Base-by-base conservation (phyloP, 2,888 invertebrate genomes). In the Drosophila colorata region DNA sequence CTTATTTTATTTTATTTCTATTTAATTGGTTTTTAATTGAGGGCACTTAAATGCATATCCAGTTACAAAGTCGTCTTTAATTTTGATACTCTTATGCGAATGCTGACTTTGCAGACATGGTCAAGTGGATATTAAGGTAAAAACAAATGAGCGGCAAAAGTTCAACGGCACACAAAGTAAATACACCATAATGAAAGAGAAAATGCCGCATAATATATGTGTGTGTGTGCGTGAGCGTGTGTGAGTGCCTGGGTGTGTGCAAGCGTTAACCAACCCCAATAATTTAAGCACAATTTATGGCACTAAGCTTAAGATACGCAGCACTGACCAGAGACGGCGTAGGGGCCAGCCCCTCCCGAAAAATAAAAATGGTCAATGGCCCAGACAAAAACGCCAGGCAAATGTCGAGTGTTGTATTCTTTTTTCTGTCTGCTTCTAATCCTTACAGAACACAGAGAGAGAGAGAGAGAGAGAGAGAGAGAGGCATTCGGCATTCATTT, bases 231-330 rank as follows among this genome's bases (percentile, higher is more conserved):
- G 16, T 57, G 11, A 40, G 33, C 53, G 35, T 40, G 23, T 37
- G 46, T 38, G 38, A 38, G 48, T 49, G 35, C 38, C 44, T 43
- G 46, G 35, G 23, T 63, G 49, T 37, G 25, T 48, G 25, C 55
- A 49, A 63, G 76, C 47, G 79, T 85, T 76, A 84, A 73, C 67
- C 87, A 85, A 86, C 86, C 87, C 86, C 88, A 88, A 86, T 86
- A 88, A 88, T 86, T 86, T 88, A 86, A 87, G 87, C 85, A 81
- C 70, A 86, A 86, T 86, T 86, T 86, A 86, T 88, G 82, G 88
- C 82, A 80, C 84, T 80, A 78, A 80, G 79, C 81, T 70, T 74
- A 80, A 81, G 84, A 84, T 87, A 86, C 88, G 82, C 82, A 78
- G 66, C 73, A 41, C 69, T 58, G 80, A 57, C 69, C 65, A 70